Conservation (phyloP, 2,888 invertebrate genomes). For the Pammene fasciana region DNA sequence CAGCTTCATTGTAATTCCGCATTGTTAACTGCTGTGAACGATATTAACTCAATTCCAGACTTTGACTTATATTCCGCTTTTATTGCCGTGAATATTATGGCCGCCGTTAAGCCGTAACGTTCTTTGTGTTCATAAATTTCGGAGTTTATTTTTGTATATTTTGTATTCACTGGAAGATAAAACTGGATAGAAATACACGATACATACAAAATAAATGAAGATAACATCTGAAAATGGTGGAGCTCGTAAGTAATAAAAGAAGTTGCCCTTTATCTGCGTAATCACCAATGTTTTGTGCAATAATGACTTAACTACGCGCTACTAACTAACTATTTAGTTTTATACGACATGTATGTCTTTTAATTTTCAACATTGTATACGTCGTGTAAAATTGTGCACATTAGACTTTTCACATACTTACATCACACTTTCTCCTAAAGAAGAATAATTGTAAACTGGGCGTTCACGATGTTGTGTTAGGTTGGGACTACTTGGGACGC, state of each 20-base stretch:
- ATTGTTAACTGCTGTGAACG: conserved; percentile 17
- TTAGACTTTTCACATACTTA: no score
- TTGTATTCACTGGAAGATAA: conserved; percentile 10
- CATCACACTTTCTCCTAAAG: no score
- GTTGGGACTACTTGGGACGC: no score
- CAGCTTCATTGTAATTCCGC: not conserved
- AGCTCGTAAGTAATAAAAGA: not conserved
- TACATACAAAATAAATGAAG: not conserved
- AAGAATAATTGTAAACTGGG: no score
- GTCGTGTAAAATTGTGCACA: no score
- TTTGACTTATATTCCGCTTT: conserved; percentile 44
- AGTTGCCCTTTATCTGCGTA: not conserved
- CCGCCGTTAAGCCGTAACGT: conserved; percentile 46
- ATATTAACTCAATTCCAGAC: conserved; percentile 28
- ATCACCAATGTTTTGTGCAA: no score
- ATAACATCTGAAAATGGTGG: not conserved
- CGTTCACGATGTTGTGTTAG: no score
- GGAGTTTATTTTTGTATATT: conserved; percentile 30
- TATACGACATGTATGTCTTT: no score
- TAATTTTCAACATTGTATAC: no score
- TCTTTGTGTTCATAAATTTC: conserved; percentile 44
- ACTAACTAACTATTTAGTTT: no score
- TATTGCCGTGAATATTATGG: conserved; percentile 47
- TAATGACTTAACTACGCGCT: no score
- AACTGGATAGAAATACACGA: not conserved